These are phyloP conservation scores for Brachyistius frenatus DNA, from an alignment of 2,113 vertebrate species.

Conservation along the genomic window DNA sequence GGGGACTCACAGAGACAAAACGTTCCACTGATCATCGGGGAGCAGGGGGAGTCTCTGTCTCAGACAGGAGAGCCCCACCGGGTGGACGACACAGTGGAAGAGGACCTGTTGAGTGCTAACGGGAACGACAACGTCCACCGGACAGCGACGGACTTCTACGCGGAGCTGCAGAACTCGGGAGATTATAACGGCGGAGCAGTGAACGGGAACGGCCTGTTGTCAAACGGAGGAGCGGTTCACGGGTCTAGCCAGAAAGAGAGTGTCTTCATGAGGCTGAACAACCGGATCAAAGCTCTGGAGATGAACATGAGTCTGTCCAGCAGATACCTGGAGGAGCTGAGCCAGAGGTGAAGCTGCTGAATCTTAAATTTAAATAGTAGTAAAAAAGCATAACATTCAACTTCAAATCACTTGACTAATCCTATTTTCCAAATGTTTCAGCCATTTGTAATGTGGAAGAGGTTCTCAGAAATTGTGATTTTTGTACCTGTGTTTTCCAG, in stretches of 20 bases:
- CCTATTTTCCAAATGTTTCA: not conserved
- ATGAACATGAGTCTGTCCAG: slow-evolving; percentile 99
- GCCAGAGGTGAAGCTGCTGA: slow-evolving; percentile 89
- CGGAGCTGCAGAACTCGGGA: slow-evolving; percentile 93
- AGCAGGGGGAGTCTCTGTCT: slow-evolving; percentile 72
- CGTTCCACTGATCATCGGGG: slow-evolving; percentile 42
- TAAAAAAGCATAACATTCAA: too few species aligned
- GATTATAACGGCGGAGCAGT: slow-evolving; percentile 89
- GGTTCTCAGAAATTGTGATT: not conserved
- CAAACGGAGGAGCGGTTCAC: slow-evolving; percentile 84
- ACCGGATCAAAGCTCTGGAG: slow-evolving; percentile 97
- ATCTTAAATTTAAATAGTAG: too few species aligned
- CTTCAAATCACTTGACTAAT: too few species aligned
- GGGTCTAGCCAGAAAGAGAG: slow-evolving; percentile 99
- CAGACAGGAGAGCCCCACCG: slow-evolving; percentile 78
- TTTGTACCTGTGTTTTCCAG: slow-evolving; percentile 73
- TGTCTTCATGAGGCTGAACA: slow-evolving; percentile 98
- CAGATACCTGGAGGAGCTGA: slow-evolving; percentile 97
- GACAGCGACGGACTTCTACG: slow-evolving; percentile 95
- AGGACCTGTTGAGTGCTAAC: slow-evolving; percentile 82
- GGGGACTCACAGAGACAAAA: slow-evolving; percentile 39
- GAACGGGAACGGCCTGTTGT: slow-evolving; percentile 84
- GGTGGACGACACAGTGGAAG: slow-evolving; percentile 87
- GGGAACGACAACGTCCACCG: slow-evolving; percentile 85
- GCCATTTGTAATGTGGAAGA: not conserved